Evolutionary conservation across 2,113 vertebrate species (phyloP).

Genomic region (Tetraodon nigroviridis): DNA sequence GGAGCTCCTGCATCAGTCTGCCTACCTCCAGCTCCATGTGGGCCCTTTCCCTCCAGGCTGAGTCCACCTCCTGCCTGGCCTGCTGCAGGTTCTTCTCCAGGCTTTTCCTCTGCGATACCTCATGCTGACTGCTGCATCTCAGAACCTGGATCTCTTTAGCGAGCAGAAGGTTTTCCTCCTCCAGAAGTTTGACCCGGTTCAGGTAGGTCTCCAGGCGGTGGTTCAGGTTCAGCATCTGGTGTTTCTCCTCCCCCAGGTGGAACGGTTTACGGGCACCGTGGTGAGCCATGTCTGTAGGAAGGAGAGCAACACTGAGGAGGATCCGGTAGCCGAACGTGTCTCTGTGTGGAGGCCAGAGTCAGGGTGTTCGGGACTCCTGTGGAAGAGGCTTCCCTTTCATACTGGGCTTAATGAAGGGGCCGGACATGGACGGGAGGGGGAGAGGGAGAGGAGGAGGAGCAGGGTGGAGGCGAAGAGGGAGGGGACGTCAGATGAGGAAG

Average conservation of each 20-base stretch:
- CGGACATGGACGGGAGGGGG: conserved; percentile 31
- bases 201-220: conserved; percentile 85
- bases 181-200: conserved; percentile 83
- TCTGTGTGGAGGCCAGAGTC: conserved; percentile 29
- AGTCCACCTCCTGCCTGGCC: conserved; percentile 73
- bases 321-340: conserved; percentile 14
- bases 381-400: conserved; percentile 60
- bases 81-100: conserved; percentile 77
- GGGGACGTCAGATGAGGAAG: background rate
- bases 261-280: conserved; percentile 20
- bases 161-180: conserved; percentile 84
- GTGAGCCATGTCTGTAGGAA: conserved; percentile 60
- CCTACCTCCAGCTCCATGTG: conserved; percentile 77
- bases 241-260: conserved; percentile 77
- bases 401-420: conserved; percentile 56
- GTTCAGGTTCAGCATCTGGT: conserved; percentile 93
- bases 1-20: conserved; percentile 74
- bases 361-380: conserved; percentile 28
- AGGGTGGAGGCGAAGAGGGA: conserved; percentile 26
- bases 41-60: conserved; percentile 78
- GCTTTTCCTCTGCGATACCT: conserved; percentile 26
- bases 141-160: conserved; percentile 75
- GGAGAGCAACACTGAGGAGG: conserved; percentile 11
- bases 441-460: conserved; percentile 44
- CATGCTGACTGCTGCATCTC: conserved; percentile 51